Evolutionary conservation across 2,797 vertebrate genomes (phyloP).

Genomic region (Fistularia tabacaria): DNA sequence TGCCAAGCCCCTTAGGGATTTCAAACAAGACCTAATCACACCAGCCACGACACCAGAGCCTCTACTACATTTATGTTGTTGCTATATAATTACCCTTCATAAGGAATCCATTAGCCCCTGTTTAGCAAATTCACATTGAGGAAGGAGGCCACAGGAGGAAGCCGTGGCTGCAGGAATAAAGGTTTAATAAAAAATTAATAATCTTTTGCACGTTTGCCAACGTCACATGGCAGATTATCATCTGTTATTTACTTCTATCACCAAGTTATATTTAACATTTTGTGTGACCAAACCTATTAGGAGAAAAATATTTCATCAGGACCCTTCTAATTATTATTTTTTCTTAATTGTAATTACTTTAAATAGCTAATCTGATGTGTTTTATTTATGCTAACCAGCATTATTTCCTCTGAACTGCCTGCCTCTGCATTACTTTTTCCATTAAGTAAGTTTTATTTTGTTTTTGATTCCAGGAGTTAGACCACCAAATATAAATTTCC

Average conservation of each 20-base stretch:
- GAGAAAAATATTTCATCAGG: no score
- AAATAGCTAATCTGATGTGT: no score
- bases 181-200: conserved; percentile 5
- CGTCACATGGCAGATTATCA: conserved; percentile 18
- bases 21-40: conserved; percentile 51
- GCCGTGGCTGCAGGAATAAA: conserved; percentile 18
- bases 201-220: conserved; percentile 13
- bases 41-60: conserved; percentile 48
- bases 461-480: no score
- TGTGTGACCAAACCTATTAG: neutral
- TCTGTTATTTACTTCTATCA: neutral
- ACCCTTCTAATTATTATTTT: no score
- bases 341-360: no score
- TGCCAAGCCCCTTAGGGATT: conserved; percentile 29
- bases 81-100: conserved; percentile 59
- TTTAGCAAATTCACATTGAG: conserved; percentile 41
- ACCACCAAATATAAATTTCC: no score
- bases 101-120: conserved; percentile 67
- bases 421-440: no score
- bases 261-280: neutral
- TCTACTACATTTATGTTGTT: conserved; percentile 39
- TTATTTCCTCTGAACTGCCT: no score
- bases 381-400: no score
- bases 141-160: conserved; percentile 9
- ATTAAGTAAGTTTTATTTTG: no score